Evolutionary conservation across 2,888 invertebrate genomes (phyloP).

Genomic region (Neelides folsomi): DNA sequence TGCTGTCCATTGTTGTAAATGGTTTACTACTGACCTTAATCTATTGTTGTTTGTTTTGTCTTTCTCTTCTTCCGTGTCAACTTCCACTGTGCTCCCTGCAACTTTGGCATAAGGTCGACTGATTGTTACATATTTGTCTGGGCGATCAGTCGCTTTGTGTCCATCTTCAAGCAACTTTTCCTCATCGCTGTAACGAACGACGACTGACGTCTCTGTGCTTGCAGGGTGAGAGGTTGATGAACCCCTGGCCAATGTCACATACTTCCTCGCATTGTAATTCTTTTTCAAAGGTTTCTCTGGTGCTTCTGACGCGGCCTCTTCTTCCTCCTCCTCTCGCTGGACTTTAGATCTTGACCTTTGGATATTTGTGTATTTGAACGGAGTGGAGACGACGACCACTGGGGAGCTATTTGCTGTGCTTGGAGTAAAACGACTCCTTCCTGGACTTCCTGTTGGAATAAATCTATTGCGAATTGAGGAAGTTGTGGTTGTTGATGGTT

Average conservation of each 20-base stretch:
- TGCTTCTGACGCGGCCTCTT: slow-evolving; percentile 7
- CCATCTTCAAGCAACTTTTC: slow-evolving; percentile 26
- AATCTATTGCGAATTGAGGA: slow-evolving; percentile 16
- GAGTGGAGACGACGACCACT: slow-evolving; percentile 8
- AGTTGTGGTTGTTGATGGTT: slow-evolving; percentile 9
- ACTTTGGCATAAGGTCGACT: slow-evolving; percentile 33
- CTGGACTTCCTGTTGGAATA: slow-evolving; percentile 11
- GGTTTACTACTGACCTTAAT: slow-evolving; percentile 4
- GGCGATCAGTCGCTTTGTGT: slow-evolving; percentile 14
- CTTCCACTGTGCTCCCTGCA: slow-evolving; percentile 20
- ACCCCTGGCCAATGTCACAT: slow-evolving; percentile 34
- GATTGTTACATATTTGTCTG: slow-evolving; percentile 29
- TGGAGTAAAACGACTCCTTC: neutral
- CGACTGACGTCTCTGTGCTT: slow-evolving; percentile 32
- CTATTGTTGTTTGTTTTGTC: slow-evolving; percentile 9
- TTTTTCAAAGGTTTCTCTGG: slow-evolving; percentile 1
- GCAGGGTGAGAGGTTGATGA: slow-evolving; percentile 13
- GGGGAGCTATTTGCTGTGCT: slow-evolving; percentile 2
- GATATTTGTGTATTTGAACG: slow-evolving; percentile 27
- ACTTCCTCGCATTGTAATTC: slow-evolving; percentile 33
- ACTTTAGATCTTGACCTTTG: slow-evolving; percentile 9
- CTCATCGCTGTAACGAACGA: slow-evolving; percentile 31
- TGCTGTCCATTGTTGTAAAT: slow-evolving; percentile 1
- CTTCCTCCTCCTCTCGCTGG: slow-evolving; percentile 10
- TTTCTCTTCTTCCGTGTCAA: slow-evolving; percentile 14